Evolutionary conservation across 2,888 invertebrate genomes (phyloP).

Genomic region (Brachyptera risi): DNA sequence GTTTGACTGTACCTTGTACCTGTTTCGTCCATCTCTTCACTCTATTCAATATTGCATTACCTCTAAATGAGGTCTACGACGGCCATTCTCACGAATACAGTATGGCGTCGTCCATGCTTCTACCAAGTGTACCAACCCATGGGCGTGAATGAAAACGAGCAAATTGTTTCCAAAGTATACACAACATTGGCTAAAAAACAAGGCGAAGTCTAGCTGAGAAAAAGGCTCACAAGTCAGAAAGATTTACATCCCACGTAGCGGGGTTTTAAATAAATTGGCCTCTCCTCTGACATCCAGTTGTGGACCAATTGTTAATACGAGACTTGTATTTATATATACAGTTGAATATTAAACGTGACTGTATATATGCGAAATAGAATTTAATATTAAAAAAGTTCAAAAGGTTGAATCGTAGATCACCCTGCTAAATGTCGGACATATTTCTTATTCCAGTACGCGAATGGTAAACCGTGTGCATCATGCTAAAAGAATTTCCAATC

Average conservation of each 20-base stretch:
- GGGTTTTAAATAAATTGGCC: constrained; percentile 18
- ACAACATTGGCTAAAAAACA: background rate
- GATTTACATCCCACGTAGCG: constrained; percentile 4
- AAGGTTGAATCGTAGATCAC: no score
- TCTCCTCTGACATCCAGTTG: background rate
- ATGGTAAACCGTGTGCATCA: no score
- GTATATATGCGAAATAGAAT: background rate
- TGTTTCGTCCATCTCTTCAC: background rate
- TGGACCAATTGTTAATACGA: background rate
- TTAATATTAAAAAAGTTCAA: background rate
- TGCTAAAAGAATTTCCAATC: no score
- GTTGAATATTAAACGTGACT: background rate
- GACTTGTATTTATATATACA: background rate
- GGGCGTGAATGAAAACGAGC: background rate
- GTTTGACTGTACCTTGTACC: background rate
- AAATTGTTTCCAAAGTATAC: constrained; percentile 10
- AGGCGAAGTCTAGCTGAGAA: background rate
- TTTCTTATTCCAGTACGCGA: no score
- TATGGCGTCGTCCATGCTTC: background rate
- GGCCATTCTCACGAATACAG: no score
- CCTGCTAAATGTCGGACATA: no score
- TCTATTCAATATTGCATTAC: constrained; percentile 25
- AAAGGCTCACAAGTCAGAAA: background rate
- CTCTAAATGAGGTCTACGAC: constrained; percentile 18
- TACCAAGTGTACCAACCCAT: no score